Base-by-base conservation (phyloP, 2,888 invertebrate species). In the Caprella mutica region DNA sequence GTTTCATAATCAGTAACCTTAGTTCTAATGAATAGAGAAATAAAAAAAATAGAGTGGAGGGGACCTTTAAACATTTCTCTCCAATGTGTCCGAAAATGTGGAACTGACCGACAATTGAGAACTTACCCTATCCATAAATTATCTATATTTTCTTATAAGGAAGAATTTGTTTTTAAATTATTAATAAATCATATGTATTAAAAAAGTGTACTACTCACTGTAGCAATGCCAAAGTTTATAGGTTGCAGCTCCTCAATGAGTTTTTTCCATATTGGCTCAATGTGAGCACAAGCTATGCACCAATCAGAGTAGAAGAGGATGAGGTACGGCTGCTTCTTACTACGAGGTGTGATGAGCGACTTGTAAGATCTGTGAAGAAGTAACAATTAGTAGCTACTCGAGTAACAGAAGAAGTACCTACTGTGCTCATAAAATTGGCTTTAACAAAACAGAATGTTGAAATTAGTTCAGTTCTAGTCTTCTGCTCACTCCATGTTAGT, bases 291-390 rank as follows among this genome's bases (percentile, higher is more conserved):
- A 50, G 87, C 82, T 72, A 91, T 88, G 71, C 94, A 96, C 86
- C 90, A 92, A 73, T 94, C 93, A 6, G 88, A 85, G 74, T 92
- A 96, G 72, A 91, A 89, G 67, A 94, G 81, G 50, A 96, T 79
- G 57, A 96, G 75, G 59, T 89, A 85, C 9, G 93, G 91, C 33
- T 84, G 84, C 64, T 80, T 81, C 58, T 79, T 77, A 70, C 90
- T 92, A 71, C 87, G 88, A 61, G 90, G 88, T 54, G 91, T 72
- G 66, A 93, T 79, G 59, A 82, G 82, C 70, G 86, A 88, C 70
- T 92, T 89, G 72, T 86, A 94, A 66, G 88, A 83, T 69, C 89
- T 89, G 75, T 0, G 77, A 75, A 42, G 9, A 35, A 14, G 23
- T 8, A 40, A 12, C 26, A n/a, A 44, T 24, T 3, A 50, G 5